Conservation (phyloP, 2,888 invertebrate species). For the Megamerina dolium region DNA sequence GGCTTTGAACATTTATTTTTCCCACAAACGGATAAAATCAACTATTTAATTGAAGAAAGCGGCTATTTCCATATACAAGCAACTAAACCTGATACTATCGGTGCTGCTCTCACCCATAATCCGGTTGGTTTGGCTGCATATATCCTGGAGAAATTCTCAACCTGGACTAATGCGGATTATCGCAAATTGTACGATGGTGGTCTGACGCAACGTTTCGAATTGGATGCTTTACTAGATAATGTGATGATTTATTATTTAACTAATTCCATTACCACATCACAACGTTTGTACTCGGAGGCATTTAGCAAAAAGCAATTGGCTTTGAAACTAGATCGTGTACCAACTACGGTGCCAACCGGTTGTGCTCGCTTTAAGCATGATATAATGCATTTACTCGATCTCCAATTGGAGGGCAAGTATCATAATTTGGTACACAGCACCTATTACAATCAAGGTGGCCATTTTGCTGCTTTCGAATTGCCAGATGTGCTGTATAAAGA, state of each 20-base stretch:
- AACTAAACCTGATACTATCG: slow-evolving; percentile 84
- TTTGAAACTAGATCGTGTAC: slow-evolving; percentile 51
- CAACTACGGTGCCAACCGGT: slow-evolving; percentile 64
- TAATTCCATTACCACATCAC: slow-evolving; percentile 64
- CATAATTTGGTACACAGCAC: slow-evolving; percentile 63
- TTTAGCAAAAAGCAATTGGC: slow-evolving; percentile 32
- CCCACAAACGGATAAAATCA: slow-evolving; percentile 42
- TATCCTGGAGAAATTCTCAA: slow-evolving; percentile 81
- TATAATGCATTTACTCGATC: slow-evolving; percentile 56
- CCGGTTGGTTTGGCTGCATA: slow-evolving; percentile 85
- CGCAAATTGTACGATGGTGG: slow-evolving; percentile 59
- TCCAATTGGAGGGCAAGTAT: slow-evolving; percentile 56
- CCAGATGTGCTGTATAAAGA: slow-evolving; percentile 67
- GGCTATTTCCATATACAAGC: slow-evolving; percentile 73
- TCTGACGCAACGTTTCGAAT: slow-evolving; percentile 52
- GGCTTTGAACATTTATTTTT: slow-evolving; percentile 52
- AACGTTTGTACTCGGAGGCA: slow-evolving; percentile 63
- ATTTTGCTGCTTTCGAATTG: slow-evolving; percentile 78
- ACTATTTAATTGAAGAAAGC: slow-evolving; percentile 46
- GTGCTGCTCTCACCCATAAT: slow-evolving; percentile 47
- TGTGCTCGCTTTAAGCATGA: slow-evolving; percentile 72
- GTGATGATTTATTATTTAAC: slow-evolving; percentile 76
- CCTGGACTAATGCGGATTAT: slow-evolving; percentile 57
- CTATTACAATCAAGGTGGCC: slow-evolving; percentile 67
- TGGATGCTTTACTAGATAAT: slow-evolving; percentile 60